These are phyloP conservation scores for Lophotriccus pileatus DNA, from an alignment of 2,797 vertebrate species.

Conservation along the genomic window DNA sequence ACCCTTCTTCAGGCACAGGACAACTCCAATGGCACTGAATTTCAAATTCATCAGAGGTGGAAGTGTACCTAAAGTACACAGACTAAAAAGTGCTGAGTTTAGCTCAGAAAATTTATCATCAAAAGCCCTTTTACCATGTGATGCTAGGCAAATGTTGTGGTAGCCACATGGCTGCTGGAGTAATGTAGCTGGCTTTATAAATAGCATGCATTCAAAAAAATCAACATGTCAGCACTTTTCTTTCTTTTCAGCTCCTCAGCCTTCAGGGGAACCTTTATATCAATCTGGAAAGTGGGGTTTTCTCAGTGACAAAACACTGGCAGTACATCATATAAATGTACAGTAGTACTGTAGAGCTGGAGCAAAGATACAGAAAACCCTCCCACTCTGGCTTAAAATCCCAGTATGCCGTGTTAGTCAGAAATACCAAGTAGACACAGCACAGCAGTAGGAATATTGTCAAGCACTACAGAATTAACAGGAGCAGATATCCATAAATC, in stretches of 20 bases:
- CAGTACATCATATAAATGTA: neutral
- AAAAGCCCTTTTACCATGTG: neutral
- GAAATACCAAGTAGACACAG: neutral
- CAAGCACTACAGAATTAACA: neutral
- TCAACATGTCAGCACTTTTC: neutral
- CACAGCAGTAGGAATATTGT: neutral
- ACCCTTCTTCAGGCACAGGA: neutral
- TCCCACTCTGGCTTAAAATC: neutral
- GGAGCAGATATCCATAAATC: neutral
- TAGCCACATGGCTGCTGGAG: neutral
- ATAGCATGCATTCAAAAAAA: neutral
- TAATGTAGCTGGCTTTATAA: neutral
- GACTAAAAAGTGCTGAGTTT: constrained; percentile 5
- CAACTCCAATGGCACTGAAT: neutral
- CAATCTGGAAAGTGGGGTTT: neutral
- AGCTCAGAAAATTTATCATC: constrained; percentile 36
- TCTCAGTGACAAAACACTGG: neutral
- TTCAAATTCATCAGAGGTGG: neutral
- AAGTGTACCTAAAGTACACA: neutral
- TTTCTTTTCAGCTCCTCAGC: neutral
- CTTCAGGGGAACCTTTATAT: neutral
- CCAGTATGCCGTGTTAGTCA: neutral
- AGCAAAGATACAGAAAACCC: neutral
- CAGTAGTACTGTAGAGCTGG: neutral
- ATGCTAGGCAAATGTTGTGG: neutral